Percentiles rank a stretch among this genome's conserved stretches.
Evolutionary conservation across 2,113 vertebrate genomes (phyloP).

Genomic region (Pao palembangensis): DNA sequence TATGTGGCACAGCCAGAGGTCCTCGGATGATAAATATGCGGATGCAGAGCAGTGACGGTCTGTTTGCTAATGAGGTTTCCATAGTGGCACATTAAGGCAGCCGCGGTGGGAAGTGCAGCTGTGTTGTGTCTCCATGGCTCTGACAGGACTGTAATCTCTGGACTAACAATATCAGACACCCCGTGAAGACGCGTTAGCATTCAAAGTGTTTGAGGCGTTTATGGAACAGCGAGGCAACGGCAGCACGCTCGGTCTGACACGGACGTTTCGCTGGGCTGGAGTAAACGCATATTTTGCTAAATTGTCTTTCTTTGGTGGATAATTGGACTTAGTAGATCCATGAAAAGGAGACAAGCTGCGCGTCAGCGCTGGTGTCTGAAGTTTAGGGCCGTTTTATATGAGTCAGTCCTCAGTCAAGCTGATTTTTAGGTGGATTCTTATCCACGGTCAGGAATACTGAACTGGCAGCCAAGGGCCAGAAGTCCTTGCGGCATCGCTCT

Average conservation of each 20-base stretch:
- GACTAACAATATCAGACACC: slow-evolving; percentile 68
- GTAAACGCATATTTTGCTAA: slow-evolving; percentile 21
- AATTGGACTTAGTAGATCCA: slow-evolving; percentile 15
- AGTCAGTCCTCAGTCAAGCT: too few species aligned
- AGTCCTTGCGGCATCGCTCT: neutral
- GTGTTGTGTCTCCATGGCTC: slow-evolving; percentile 61
- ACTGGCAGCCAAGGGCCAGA: slow-evolving; percentile 16
- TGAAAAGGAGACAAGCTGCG: neutral
- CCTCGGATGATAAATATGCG: slow-evolving; percentile 36
- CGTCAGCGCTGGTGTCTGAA: too few species aligned
- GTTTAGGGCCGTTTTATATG: too few species aligned
- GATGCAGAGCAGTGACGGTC: slow-evolving; percentile 32
- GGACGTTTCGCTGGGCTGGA: slow-evolving; percentile 32
- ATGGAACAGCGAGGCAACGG: slow-evolving; percentile 39
- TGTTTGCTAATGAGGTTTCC: slow-evolving; percentile 63
- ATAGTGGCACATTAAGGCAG: slow-evolving; percentile 55
- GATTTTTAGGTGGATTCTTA: neutral
- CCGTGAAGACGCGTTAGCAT: slow-evolving; percentile 59
- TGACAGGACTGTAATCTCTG: slow-evolving; percentile 69
- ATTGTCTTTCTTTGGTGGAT: slow-evolving; percentile 19
- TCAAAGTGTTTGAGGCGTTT: slow-evolving; percentile 62
- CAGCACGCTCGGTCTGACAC: slow-evolving; percentile 21
- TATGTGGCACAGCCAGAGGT: slow-evolving; percentile 25
- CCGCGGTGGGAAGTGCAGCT: slow-evolving; percentile 61
- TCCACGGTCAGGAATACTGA: slow-evolving; percentile 36